Evolutionary conservation across 2,797 vertebrate species (phyloP).

Genomic region (Diceros bicornis): DNA sequence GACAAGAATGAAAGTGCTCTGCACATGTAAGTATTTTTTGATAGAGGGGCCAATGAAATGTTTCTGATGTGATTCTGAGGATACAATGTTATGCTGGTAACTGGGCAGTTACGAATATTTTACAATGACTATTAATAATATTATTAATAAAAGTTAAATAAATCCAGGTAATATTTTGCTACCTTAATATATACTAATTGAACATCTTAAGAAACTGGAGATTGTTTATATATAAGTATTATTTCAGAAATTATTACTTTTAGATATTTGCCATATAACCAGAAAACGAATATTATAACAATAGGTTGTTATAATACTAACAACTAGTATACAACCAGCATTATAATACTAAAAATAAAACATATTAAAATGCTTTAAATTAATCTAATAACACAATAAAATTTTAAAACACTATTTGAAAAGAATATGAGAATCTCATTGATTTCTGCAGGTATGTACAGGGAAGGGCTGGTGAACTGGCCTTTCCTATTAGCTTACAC

Average conservation of each 20-base stretch:
- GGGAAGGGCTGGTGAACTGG: not conserved
- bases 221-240: not conserved
- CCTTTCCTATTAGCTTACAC: not conserved
- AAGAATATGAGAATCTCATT: not conserved
- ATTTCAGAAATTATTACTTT: constrained; percentile 52
- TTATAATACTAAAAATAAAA: not conserved
- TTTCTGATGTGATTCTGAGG: not conserved
- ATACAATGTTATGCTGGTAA: not conserved
- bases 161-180: constrained; percentile 14
- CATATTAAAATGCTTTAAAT: constrained; percentile 54
- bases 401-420: constrained; percentile 27
- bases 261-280: constrained; percentile 59
- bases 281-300: constrained; percentile 50
- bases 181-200: constrained; percentile 15
- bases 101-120: not conserved
- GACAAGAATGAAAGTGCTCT: constrained; percentile 17
- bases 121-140: constrained; percentile 1
- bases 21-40: not conserved
- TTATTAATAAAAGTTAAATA: not conserved
- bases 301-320: not conserved
- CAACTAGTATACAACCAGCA: not conserved
- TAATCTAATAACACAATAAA: constrained; percentile 39
- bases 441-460: not conserved
- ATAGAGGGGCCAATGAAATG: not conserved
- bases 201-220: constrained; percentile 51